Evolutionary conservation across 2,888 invertebrate genomes (phyloP).

Genomic region (Litoditis marina): DNA sequence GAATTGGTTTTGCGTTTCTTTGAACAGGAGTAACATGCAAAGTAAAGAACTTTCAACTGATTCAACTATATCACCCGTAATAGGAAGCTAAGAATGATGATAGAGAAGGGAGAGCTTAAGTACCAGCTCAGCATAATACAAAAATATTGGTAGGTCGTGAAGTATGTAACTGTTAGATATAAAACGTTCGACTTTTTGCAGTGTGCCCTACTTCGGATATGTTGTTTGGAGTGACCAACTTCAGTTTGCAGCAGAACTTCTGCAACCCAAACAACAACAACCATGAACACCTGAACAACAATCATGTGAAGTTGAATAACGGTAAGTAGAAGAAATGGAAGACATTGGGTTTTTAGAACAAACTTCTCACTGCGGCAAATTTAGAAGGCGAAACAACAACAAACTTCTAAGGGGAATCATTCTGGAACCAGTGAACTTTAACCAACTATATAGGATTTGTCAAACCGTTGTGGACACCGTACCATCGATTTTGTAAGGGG

Average conservation of each 20-base stretch:
- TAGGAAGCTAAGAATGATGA: not conserved
- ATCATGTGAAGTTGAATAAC: constrained; percentile 33
- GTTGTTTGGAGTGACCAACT: constrained; percentile 35
- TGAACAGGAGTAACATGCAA: too few species aligned
- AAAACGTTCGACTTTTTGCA: constrained; percentile 11
- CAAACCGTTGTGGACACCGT: too few species aligned
- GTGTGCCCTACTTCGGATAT: constrained; percentile 27
- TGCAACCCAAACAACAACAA: constrained; percentile 19
- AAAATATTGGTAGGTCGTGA: not conserved
- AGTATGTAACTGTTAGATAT: too few species aligned
- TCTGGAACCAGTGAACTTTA: too few species aligned
- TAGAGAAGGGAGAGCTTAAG: not conserved
- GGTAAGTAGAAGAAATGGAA: too few species aligned
- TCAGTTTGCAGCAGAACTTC: constrained; percentile 22
- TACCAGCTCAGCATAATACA: not conserved
- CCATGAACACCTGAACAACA: constrained; percentile 24
- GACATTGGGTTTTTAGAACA: too few species aligned
- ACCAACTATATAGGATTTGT: too few species aligned
- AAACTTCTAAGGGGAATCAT: too few species aligned
- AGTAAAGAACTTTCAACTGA: not conserved
- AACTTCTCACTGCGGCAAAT: too few species aligned
- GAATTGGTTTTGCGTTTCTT: too few species aligned
- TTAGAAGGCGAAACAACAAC: too few species aligned
- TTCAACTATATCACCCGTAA: not conserved
- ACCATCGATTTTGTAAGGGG: too few species aligned